Evolutionary conservation across 2,113 vertebrate species (phyloP), one percentile per base, ranked within the genome.

Genomic region (Atractosteus spatula): DNA sequence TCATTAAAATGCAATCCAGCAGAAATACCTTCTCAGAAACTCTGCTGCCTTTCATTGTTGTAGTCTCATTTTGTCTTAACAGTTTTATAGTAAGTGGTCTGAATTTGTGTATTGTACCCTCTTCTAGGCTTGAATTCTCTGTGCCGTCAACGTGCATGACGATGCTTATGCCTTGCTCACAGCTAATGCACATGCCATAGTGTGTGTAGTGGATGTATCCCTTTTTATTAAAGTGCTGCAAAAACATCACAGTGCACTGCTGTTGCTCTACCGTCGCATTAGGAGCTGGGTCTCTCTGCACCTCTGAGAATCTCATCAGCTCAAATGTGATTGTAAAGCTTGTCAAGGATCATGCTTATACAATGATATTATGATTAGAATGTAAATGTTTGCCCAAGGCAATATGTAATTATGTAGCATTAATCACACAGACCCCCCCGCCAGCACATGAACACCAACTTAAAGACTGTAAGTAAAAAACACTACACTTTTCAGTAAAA

Each of bases 351-450:
- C 56, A 59, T 59, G 56, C n/a, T 7, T 10, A 51, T 51, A 51
- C 47, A 51, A 51, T 51, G 47, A 59, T 59, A 59, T 10, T 43
- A 66, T 66, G 41, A 66, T 66, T 44, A 13, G 10, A 66, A 66
- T 66, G 64, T 66, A 66, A 66, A 66, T 66, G 42, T 66, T 44
- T 66, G 64, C 64, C 12, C 4, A 43, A 44, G 42, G 42, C 64
- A 13, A 66, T 66, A 66, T n/a, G 11, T 41, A 29, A 41, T 41
- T n/a, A 64, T 64, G 41, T 41, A 42, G 62, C 8, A 41, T 64
- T 64, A 64, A 29, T 59, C 29, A 41, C 29, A 29, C 41, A 7
- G 6, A 14, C 62, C 62, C 41, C 64, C 64, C 29, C 42, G 3
- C 64, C 12, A 5, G 3, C 64, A 47, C 47, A n/a, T 41, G 7